Base-by-base conservation (phyloP, 2,797 vertebrate genomes). In the Lepilemur ruficaudatus region DNA sequence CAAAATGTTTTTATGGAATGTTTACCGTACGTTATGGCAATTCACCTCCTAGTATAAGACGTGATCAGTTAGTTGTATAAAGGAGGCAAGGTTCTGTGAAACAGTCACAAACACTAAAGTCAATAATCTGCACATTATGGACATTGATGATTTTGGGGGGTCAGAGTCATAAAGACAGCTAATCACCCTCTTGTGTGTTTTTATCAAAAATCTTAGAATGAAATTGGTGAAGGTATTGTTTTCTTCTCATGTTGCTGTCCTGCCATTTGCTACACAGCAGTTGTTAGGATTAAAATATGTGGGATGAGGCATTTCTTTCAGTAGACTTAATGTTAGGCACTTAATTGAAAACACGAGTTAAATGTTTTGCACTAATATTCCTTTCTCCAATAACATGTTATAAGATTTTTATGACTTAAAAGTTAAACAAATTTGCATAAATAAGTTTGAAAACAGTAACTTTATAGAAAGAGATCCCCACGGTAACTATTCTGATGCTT, bases 1-100 rank as follows among this genome's bases (percentile, higher is more conserved):
- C 96, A 98, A 94, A 98, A 86, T 97, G 94, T 96, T 97, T 98
- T 98, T 98, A 97, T 98, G 97, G 95, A 95, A 97, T 98, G 97
- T 98, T 98, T 98, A 97, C 97, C 95, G 98, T 98, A 98, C 97
- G 98, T 98, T 97, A 97, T 98, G 97, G 98, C 94, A 98, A 94
- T 97, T 98, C 93, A 95, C 97, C 97, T 98, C 96, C 91, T 93
- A 96, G 95, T 57, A 22, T 95, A 98, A 98, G 97, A 95, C 84
- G 59, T 96, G 95, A 98, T 95, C 91, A 94, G 94, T 98, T 98
- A 94, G 95, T 98, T 98, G 98, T 91, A 93, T 95, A 97, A 98
- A 97, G 95, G 97, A 98, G 91, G 95, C 96, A 98, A 97, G 92
- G 89, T 96, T 92, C 96, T 98, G 97, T 97, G 97, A 98, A 97